Base-by-base conservation (phyloP, 2,113 vertebrate species). In the Aythya baeri region DNA sequence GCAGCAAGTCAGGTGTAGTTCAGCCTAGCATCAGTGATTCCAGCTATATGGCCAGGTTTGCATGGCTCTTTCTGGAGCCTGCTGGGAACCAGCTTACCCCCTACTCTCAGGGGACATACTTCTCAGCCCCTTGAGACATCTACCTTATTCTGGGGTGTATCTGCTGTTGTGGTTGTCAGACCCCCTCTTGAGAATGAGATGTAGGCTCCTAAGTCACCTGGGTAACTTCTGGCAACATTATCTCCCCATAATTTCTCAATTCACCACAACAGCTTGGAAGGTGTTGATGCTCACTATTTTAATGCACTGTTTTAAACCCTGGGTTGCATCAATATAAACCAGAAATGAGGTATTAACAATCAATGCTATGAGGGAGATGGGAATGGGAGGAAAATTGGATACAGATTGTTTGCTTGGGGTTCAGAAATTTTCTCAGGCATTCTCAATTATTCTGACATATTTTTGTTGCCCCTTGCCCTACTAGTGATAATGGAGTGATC, bases 401-500 rank as follows among this genome's bases (percentile, higher is more conserved):
- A 76, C 73, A 89, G 71, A 85, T 68, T 61, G 34, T 80, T 93
- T 83, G 16, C 34, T 77, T 78, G 36, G 41, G 11, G 27, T 54
- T 92, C 75, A 92, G 75, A 76, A 74, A 50, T 70, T 89, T 96
- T 86, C 82, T 76, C 57, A 92, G 83, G 70, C 86, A 76, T 86
- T 92, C 75, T 86, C 31, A 83, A 68, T 85, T 87, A 72, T 68
- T 82, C 27, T 62, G 65, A 62, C 91, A 58, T 71, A 58, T 84
- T 95, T 96, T 57, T 88, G 49, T 79, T 96, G 77, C 61, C 86
- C 92, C 66, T 94, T 97, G 72, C 86, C 93, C 92, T 93, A 5
- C 36, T 50, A 46, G 94, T 83, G 92, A 93, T 91, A 96, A 96
- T 94, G 74, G 68, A 95, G 67, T 87, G 88, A 89, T 89, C 2